These are phyloP conservation scores for Anthoscopus minutus DNA, from an alignment of 2,113 vertebrate genomes.

Conservation along the genomic window DNA sequence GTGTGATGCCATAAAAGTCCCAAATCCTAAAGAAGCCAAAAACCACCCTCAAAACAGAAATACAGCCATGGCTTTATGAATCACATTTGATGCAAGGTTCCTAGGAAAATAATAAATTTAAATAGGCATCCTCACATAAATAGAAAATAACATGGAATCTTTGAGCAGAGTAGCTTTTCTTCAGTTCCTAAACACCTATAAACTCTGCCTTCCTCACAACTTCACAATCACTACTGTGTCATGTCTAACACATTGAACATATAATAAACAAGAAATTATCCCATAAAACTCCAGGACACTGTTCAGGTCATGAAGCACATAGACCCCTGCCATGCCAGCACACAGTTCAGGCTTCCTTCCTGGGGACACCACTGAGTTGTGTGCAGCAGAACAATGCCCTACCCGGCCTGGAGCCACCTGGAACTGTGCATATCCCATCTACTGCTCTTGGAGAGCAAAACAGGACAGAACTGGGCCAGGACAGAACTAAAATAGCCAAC, in stretches of 20 bases:
- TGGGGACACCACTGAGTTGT: rapidly evolving
- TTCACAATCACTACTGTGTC: neutral
- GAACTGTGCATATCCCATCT: neutral
- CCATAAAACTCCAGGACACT: neutral
- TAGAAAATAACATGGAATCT: neutral
- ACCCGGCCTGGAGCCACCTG: neutral
- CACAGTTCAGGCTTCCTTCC: neutral
- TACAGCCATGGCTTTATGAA: neutral
- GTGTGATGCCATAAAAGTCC: neutral
- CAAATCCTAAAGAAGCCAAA: neutral
- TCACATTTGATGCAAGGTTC: neutral
- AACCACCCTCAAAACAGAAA: neutral
- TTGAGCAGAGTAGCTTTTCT: neutral
- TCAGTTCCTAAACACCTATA: neutral
- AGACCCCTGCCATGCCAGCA: neutral
- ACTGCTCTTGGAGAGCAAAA: neutral
- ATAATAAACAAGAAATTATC: neutral
- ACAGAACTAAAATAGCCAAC: neutral
- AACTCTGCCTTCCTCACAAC: neutral
- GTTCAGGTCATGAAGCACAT: neutral
- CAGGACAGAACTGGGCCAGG: neutral
- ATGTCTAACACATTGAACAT: neutral
- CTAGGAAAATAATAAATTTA: neutral
- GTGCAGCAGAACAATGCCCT: neutral
- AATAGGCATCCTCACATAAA: neutral